These are phyloP conservation scores for Coptotermes formosanus DNA, from an alignment of 1,140 invertebrate species.

Conservation along the genomic window DNA sequence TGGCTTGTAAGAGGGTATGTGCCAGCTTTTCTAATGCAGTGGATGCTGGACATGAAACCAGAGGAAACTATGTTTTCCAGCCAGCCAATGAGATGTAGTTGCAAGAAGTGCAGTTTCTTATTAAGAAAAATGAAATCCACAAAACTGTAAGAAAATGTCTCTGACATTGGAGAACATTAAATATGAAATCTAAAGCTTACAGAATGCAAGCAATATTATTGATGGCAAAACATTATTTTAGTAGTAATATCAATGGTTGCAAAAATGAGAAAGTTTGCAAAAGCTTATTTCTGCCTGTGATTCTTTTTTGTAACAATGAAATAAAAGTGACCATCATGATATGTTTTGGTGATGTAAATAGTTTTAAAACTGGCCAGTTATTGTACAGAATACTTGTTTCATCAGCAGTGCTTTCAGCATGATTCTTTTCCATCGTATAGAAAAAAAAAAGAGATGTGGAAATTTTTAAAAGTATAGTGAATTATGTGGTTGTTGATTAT, in stretches of 20 bases:
- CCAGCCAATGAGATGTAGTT: background rate
- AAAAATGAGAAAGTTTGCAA: background rate
- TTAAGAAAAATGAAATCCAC: background rate
- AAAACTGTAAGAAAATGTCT: background rate
- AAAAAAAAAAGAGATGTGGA: background rate
- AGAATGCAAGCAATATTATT: conserved; percentile 17
- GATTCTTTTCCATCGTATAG: background rate
- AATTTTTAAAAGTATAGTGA: background rate
- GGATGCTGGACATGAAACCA: background rate
- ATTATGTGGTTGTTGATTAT: background rate
- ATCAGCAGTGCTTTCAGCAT: conserved; percentile 13
- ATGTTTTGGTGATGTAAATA: conserved; percentile 30
- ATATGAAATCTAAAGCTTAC: background rate
- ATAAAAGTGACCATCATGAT: conserved; percentile 26
- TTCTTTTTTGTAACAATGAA: conserved; percentile 24
- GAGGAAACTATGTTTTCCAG: background rate
- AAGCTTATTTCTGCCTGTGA: conserved; percentile 30
- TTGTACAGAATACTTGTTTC: conserved; percentile 21
- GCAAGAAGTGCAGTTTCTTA: background rate
- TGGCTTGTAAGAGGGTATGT: background rate
- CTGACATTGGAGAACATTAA: background rate
- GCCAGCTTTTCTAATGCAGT: background rate
- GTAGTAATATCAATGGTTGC: conserved; percentile 1
- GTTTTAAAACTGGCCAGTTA: conserved; percentile 1
- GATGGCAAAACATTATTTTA: background rate